These are phyloP conservation scores for Bolinopsis microptera DNA, from an alignment of 37 sponge, comb jelly and placozoan species.

Conservation along the genomic window DNA sequence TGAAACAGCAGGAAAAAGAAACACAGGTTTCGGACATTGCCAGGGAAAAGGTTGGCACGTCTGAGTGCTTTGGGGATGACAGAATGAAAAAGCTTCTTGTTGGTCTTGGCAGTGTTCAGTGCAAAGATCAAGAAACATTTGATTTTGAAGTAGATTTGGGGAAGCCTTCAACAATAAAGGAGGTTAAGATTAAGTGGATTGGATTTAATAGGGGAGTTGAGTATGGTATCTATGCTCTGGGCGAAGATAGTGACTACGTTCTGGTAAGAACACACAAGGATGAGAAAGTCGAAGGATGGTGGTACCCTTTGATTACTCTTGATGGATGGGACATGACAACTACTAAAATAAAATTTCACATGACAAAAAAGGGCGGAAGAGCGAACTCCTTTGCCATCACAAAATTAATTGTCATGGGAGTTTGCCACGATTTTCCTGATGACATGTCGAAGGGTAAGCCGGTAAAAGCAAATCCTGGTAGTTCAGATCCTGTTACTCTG, in stretches of 20 bases:
- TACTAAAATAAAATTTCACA: neutral
- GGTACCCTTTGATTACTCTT: neutral
- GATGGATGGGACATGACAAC: neutral
- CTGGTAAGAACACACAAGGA: neutral
- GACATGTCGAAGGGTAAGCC: neutral
- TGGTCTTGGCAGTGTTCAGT: neutral
- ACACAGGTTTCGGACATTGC: neutral
- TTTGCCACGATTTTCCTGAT: neutral
- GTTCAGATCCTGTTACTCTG: neutral
- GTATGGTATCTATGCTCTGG: neutral
- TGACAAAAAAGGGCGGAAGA: neutral
- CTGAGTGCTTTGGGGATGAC: neutral
- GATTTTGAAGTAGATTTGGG: neutral
- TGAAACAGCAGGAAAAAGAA: neutral
- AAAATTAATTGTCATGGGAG: neutral
- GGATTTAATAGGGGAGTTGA: neutral
- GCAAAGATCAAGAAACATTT: neutral
- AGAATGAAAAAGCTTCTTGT: neutral
- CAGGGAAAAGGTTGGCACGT: neutral
- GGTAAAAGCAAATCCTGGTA: neutral
- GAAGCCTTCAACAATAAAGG: neutral
- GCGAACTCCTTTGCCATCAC: neutral
- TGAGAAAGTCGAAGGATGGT: neutral
- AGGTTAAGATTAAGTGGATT: neutral
- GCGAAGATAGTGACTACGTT: neutral